phyloP scores from a whole-genome alignment of 2,113 vertebrate species.

The Coptodon rendalli region DNA sequence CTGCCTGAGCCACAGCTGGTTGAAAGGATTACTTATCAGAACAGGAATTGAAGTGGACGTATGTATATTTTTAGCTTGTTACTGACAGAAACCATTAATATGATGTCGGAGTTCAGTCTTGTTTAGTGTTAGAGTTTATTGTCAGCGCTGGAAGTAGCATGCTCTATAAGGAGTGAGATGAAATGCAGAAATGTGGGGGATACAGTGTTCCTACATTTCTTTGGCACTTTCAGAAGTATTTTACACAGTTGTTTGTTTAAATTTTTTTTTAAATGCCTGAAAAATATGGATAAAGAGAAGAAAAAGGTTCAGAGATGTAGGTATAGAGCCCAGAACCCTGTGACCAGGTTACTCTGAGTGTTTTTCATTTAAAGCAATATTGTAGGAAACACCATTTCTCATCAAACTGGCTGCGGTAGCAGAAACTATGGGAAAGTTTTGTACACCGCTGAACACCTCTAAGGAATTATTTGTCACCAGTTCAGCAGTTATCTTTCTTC shows the following conservation, averaged over 20 bases:
- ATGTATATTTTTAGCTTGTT: neutral
- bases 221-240: neutral
- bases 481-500: neutral
- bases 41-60: neutral
- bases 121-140: neutral
- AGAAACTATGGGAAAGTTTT: neutral
- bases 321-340: neutral
- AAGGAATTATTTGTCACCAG: neutral
- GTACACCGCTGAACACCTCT: neutral
- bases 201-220: neutral
- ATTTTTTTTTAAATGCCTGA: neutral
- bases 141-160: neutral
- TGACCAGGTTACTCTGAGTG: neutral
- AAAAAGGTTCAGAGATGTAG: neutral
- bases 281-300: neutral
- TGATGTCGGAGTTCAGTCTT: neutral
- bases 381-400: neutral
- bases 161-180: neutral
- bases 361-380: neutral
- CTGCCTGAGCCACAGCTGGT: neutral
- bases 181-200: neutral
- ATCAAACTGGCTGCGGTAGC: neutral
- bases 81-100: neutral
- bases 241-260: neutral
- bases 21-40: neutral